A percentile compares a stretch with the other conserved stretches of the same genome.
phyloP scores from a whole-genome alignment of 92 coral and sea anemone species.

The Isaurus tuberculatus region DNA sequence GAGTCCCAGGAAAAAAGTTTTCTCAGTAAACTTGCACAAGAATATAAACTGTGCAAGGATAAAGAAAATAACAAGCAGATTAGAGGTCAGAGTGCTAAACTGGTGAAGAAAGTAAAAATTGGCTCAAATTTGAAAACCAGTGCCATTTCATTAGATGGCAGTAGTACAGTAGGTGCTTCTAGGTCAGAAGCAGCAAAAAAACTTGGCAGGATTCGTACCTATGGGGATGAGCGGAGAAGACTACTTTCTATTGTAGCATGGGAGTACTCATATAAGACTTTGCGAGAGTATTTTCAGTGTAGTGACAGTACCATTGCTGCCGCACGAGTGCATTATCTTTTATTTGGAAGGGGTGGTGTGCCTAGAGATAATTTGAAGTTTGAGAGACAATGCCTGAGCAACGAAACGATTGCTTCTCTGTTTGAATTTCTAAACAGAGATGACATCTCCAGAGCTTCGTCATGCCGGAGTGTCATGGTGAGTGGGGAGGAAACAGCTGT shows the following conservation, averaged over 20 bases:
- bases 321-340: conserved; percentile 10
- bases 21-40: conserved; percentile 16
- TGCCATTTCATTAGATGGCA: conserved; percentile 37
- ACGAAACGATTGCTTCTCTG: conserved; percentile 28
- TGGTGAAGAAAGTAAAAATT: conserved; percentile 43
- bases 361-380: conserved; percentile 35
- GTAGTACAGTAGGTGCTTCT: conserved; percentile 11
- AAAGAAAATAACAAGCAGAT: conserved; percentile 41
- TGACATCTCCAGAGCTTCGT: not conserved
- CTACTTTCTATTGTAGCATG: conserved; percentile 45
- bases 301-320: conserved; percentile 26
- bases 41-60: conserved; percentile 48
- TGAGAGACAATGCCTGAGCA: conserved; percentile 44
- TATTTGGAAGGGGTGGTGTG: conserved; percentile 14
- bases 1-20: not conserved
- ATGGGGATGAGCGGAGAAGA: conserved; percentile 33
- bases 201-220: conserved; percentile 32
- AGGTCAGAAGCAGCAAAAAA: conserved; percentile 44
- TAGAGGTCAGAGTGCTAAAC: conserved; percentile 7
- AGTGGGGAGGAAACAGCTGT: conserved; percentile 24
- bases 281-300: conserved; percentile 5
- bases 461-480: conserved; percentile 15
- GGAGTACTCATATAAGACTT: conserved; percentile 35
- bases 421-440: conserved; percentile 47
- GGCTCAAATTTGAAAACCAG: conserved; percentile 30